A percentile compares a stretch with the other conserved stretches of the same genome.
Conservation (phyloP, 2,888 invertebrate species). For the Dascillus cervinus region DNA sequence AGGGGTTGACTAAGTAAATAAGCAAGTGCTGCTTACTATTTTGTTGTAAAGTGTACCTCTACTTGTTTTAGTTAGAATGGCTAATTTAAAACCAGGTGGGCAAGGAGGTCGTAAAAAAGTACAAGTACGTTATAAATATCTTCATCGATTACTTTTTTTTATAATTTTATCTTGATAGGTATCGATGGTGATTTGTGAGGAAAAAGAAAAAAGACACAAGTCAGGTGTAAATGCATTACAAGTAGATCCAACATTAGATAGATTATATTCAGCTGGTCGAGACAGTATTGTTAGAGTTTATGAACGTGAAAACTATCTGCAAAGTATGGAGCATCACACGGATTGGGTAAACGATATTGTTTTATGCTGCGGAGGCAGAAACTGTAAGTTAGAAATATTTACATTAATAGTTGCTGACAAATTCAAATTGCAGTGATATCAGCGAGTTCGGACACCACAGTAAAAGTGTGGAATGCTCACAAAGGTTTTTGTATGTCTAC, state of each 20-base stretch:
- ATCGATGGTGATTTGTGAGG: conserved; percentile 96
- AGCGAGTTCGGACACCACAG: conserved; percentile 98
- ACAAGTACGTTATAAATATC: conserved; percentile 29
- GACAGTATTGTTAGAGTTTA: conserved; percentile 96
- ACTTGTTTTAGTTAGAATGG: conserved; percentile 29
- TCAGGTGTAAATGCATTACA: conserved; percentile 96
- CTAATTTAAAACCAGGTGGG: conserved; percentile 35
- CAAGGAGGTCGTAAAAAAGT: conserved; percentile 41
- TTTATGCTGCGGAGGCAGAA: conserved; percentile 92
- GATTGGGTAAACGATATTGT: conserved; percentile 99
- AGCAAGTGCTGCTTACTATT: no score
- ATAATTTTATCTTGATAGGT: conserved; percentile 54
- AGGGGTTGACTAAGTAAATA: no score
- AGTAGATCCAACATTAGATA: conserved; percentile 76
- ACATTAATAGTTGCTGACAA: conserved; percentile 4
- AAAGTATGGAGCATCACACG: conserved; percentile 99
- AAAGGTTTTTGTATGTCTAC: conserved; percentile 99
- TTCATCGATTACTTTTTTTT: background rate
- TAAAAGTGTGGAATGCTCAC: conserved; percentile 99
- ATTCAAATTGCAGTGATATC: conserved; percentile 72
- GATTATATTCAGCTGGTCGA: conserved; percentile 92
- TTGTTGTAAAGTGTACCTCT: no score
- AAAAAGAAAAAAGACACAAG: conserved; percentile 87
- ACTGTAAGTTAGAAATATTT: conserved; percentile 53
- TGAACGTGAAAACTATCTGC: conserved; percentile 79